Base-by-base conservation (phyloP, 1,140 invertebrate genomes). In the Pomacea maculata region DNA sequence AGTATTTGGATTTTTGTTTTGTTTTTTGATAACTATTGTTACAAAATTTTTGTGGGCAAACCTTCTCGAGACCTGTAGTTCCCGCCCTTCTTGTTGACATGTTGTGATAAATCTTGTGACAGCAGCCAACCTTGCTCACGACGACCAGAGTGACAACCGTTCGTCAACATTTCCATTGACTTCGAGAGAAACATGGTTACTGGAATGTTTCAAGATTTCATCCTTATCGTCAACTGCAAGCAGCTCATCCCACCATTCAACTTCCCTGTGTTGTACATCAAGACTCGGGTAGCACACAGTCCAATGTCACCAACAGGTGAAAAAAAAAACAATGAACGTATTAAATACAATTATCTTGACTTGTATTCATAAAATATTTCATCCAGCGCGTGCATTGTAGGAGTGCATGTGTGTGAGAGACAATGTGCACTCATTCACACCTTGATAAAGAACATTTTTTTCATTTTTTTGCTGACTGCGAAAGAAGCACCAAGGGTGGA, bases 341-440 rank as follows among this genome's bases (percentile, higher is more conserved):
- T 2, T 65, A 3, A 19, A 65, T n/a, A n/a, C 7, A 17, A 1
- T 65, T 4, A n/a, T n/a, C n/a, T 65, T 65, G 2, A 65, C 17
- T 17, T 17, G 64, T 65, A 17, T 65, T 3, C 64, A n/a, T 19
- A 65, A 65, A 17, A 19, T n/a, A 1, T 17, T 19, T 65, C 3
- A 65, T 2, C n/a, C 2, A 4, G 64, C 64, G 64, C n/a, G 14
- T 71, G 14, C 6, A 34, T 71, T 25, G 64, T 67, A 25, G 17
- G 64, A 19, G 64, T 67, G 64, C 25, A 2, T 67, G 64, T 67
- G 64, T 67, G 64, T 67, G 64, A 71, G 68, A 71, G 68, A 71
- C 8, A 71, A 34, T 29, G 68, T 8, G 68, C 34, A 45, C 34
- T 6, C 34, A 45, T 45, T 0, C 34, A 71, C 15, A 71, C n/a